Base-by-base conservation (phyloP, 2,797 vertebrate species). In the Channa striata region DNA sequence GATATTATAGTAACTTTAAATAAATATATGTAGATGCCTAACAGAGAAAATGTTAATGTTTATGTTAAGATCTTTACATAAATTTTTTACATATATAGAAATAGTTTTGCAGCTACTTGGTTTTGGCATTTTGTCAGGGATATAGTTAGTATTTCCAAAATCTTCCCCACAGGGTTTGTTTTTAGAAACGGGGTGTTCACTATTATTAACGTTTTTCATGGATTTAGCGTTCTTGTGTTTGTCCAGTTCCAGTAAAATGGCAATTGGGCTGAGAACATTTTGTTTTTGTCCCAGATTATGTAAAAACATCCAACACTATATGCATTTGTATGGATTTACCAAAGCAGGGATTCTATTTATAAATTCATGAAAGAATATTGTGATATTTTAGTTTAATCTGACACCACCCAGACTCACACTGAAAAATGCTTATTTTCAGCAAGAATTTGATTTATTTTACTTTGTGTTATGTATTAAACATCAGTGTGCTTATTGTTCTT, bases 291-390 rank as follows among this genome's bases (percentile, higher is more conserved):
- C 58, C 39, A 70, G 61, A 60, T 47, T 71, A 34, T 48, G 19
- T 66, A 51, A 63, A 80, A 68, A 83, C 74, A 76, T 70, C 43
- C 64, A 76, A 74, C 39, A 42, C 13, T 2, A 17, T 8, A 52
- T 61, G 61, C 42, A 65, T 62, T 67, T 74, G 74, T 78, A 57
- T 70, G 49, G 19, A 52, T 73, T 34, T 57, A 57, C 47, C 70
- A 39, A 64, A 21, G 47, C 56, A 39, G 30, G 5, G 50, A 14
- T 60, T 74, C 12, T 37, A 16, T 53, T 68, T 37, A 59, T 64
- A 64, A 47, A 61, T 48, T 59, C 48, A 64, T 48, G 17, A 67
- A 34, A 72, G 47, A 49, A 59, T 59, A 47, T 23, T 36, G 34
- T 33, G 47, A 58, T 62, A 66, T 36, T 56, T 56, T 25, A 43